These are phyloP conservation scores for Eretmocerus hayati DNA, from an alignment of 2,888 invertebrate genomes.

Conservation along the genomic window DNA sequence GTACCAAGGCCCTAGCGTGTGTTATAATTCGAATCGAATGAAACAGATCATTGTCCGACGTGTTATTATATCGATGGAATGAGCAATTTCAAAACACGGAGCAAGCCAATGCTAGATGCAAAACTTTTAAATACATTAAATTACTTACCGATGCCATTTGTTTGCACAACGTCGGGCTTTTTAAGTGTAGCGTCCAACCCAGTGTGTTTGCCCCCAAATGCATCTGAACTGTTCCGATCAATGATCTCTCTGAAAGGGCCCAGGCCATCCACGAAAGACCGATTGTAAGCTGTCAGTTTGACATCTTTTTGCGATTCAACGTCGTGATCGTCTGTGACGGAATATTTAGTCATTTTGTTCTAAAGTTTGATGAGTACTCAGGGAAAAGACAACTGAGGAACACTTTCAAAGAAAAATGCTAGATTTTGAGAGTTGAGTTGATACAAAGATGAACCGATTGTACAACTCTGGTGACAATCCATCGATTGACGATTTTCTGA, in stretches of 20 bases:
- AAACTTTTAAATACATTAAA: too few relatives aligned
- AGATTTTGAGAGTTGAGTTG: too few relatives aligned
- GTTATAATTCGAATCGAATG: too few relatives aligned
- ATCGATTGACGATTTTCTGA: too few relatives aligned
- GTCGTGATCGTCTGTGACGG: slow-evolving; percentile 34
- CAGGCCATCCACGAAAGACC: slow-evolving; percentile 15
- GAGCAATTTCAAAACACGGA: too few relatives aligned
- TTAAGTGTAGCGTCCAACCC: slow-evolving; percentile 19
- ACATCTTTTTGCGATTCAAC: slow-evolving; percentile 34
- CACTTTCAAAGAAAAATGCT: too few relatives aligned
- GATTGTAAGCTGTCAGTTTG: slow-evolving; percentile 37
- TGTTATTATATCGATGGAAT: too few relatives aligned
- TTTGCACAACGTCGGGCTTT: slow-evolving; percentile 25
- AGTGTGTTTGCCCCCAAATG: slow-evolving; percentile 30
- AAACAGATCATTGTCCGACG: too few relatives aligned
- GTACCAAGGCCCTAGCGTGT: too few relatives aligned
- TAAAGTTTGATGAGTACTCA: neutral
- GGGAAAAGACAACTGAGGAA: neutral
- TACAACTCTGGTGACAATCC: too few relatives aligned
- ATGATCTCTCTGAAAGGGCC: neutral
- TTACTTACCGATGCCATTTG: slow-evolving; percentile 30
- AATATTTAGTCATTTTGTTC: slow-evolving; percentile 35
- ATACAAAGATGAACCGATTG: too few relatives aligned
- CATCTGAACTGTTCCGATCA: slow-evolving; percentile 15
- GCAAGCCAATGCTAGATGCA: too few relatives aligned